Evolutionary conservation across 2,888 invertebrate species (phyloP), one percentile per base, ranked within the genome.

Genomic region (Hedya salicella): DNA sequence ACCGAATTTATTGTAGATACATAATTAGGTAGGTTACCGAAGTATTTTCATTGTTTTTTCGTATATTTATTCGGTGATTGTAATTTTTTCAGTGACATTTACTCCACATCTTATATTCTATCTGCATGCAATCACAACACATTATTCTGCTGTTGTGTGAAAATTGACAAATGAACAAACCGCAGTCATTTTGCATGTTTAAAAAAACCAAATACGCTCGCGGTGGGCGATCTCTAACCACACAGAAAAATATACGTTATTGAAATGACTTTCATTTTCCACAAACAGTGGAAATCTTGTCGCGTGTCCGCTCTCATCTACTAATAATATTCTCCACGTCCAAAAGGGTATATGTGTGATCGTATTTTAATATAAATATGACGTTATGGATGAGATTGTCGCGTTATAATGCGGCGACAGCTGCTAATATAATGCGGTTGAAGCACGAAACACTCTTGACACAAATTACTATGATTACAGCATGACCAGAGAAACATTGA

Each of bases 301-400:
- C 59, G 75, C 77, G 73, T 75, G 75, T 69, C 61, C 61, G n/a
- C 67, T 49, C 71, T 69, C 69, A 67, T 68, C 67, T 48, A 68
- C 62, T 68, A 62, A 68, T 67, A 70, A 68, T 70, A 70, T 63
- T 65, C 36, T 9, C 9, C 64, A 71, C 68, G 72, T 67, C 63
- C 57, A 57, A 57, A 46, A 57, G n/a, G 57, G 32, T 30, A 32
- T 42, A 56, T 42, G 16, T 11, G 25, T 44, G 5, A 5, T 32
- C 13, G n/a, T 30, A 42, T 3, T 44, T 21, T 25, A 13, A n/a
- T 30, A 13, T 44, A 30, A 16, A 40, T 3, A 30, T 56, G 30
- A 17, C 30, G 30, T 32, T 57, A 17, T 57, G 32, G 17, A 32
- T 30, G 17, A 25, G 17, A 19, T n/a, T n/a, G n/a, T 46, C 17